A percentile compares a stretch with the other conserved stretches of the same genome.
These are phyloP conservation scores for Porites cylindrica DNA, from an alignment of 92 coral and sea anemone genomes.

Conservation along the genomic window DNA sequence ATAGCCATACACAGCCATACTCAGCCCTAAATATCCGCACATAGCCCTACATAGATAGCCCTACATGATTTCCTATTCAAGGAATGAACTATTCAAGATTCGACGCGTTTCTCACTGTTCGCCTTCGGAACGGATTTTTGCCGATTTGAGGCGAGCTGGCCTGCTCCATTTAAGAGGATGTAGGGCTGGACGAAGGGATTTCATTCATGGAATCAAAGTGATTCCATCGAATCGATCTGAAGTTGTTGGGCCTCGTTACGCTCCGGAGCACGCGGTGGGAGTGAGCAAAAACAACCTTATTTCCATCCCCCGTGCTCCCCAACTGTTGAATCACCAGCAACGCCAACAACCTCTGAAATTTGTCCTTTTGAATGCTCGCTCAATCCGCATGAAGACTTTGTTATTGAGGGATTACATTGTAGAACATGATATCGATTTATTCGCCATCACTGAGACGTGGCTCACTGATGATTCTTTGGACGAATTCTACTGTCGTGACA, in stretches of 20 bases:
- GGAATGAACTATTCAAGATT: too few species aligned
- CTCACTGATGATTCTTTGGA: not conserved
- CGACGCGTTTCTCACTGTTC: not conserved
- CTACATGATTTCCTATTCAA: too few species aligned
- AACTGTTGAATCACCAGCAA: slow-evolving; percentile 20
- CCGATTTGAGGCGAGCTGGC: not conserved
- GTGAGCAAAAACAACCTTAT: slow-evolving; percentile 38
- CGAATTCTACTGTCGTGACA: slow-evolving; percentile 50
- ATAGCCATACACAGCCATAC: too few species aligned
- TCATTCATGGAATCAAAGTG: slow-evolving; percentile 9
- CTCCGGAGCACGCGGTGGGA: slow-evolving; percentile 41
- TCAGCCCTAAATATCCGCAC: too few species aligned
- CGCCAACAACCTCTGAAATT: slow-evolving; percentile 44
- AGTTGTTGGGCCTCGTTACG: slow-evolving; percentile 7
- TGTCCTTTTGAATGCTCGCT: slow-evolving; percentile 44
- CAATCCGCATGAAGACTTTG: slow-evolving; percentile 44
- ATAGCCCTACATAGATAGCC: too few species aligned
- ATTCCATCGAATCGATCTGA: too few species aligned
- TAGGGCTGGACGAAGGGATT: slow-evolving; percentile 17
- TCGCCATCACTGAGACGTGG: not conserved
- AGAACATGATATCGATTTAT: slow-evolving; percentile 49
- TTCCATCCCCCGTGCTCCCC: slow-evolving; percentile 34
- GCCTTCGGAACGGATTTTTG: not conserved
- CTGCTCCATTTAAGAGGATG: not conserved
- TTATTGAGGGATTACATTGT: slow-evolving; percentile 40